These are phyloP conservation scores for Craseonycteris thonglongyai DNA, from an alignment of 2,113 vertebrate genomes.

Conservation along the genomic window DNA sequence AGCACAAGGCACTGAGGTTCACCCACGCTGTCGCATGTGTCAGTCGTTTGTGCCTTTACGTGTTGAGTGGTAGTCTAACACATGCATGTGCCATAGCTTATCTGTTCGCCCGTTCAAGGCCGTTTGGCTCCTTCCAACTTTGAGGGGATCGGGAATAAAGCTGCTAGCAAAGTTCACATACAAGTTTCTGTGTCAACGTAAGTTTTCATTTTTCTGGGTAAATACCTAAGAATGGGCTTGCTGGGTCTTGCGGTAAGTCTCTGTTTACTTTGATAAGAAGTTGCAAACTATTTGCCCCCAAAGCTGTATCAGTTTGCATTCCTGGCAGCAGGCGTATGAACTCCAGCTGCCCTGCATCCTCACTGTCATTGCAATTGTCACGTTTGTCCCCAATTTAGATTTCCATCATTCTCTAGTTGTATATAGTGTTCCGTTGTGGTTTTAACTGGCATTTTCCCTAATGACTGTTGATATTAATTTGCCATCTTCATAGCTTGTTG, in stretches of 20 bases:
- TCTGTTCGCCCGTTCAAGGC: not conserved
- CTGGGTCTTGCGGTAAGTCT: not conserved
- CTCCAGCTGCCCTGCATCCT: not conserved
- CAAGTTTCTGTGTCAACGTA: not conserved
- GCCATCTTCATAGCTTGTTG: not conserved
- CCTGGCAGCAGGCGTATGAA: rapidly evolving
- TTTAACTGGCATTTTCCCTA: slow-evolving; percentile 10
- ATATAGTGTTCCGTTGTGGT: not conserved
- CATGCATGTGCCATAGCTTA: not conserved
- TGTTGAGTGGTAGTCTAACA: not conserved
- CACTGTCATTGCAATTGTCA: not conserved
- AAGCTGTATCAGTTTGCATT: not conserved
- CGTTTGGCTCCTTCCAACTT: not conserved
- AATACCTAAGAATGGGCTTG: not conserved
- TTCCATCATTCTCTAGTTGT: not conserved
- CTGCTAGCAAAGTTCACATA: not conserved
- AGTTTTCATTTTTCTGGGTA: not conserved
- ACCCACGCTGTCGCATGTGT: not conserved
- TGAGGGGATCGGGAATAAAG: not conserved
- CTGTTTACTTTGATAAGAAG: not conserved
- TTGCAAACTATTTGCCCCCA: not conserved
- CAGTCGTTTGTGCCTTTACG: not conserved
- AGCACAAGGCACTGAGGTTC: not conserved
- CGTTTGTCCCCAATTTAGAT: not conserved
- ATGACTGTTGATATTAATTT: not conserved